Conservation (phyloP, 2,113 vertebrate species). For the Ammodytes marinus region DNA sequence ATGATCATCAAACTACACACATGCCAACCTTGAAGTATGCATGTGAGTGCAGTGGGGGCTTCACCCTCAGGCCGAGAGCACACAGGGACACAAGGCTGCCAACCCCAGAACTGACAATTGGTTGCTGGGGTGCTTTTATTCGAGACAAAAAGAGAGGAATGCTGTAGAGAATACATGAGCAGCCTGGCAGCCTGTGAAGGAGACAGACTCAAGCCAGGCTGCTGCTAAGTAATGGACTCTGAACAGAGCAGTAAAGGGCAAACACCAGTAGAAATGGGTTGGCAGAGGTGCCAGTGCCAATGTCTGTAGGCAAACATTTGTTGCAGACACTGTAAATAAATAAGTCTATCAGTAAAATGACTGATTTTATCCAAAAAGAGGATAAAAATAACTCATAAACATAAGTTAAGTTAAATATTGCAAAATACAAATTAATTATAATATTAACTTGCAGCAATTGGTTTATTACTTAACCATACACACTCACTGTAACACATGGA, state of each 20-base stretch:
- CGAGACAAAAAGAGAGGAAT: conserved; percentile 30
- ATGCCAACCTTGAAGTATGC: not conserved
- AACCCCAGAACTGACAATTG: not conserved
- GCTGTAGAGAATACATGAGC: conserved; percentile 24
- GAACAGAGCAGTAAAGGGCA: not conserved
- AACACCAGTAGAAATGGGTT: not conserved
- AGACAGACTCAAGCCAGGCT: not conserved
- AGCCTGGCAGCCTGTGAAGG: not conserved
- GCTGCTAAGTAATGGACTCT: not conserved
- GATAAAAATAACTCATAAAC: not conserved
- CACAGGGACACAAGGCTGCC: not conserved
- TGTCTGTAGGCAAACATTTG: not conserved
- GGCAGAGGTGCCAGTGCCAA: not conserved
- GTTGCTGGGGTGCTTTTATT: conserved; percentile 14
- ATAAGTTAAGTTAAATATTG: too few species aligned
- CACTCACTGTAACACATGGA: too few species aligned
- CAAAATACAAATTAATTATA: too few species aligned
- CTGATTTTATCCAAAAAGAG: not conserved
- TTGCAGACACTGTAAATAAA: not conserved
- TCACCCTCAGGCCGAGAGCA: not conserved
- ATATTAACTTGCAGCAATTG: too few species aligned
- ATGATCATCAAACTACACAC: not conserved
- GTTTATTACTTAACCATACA: too few species aligned
- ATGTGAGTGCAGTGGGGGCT: not conserved
- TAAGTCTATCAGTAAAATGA: not conserved